These are phyloP conservation scores for Garra rufa DNA, from an alignment of 2,113 vertebrate species.

Conservation along the genomic window DNA sequence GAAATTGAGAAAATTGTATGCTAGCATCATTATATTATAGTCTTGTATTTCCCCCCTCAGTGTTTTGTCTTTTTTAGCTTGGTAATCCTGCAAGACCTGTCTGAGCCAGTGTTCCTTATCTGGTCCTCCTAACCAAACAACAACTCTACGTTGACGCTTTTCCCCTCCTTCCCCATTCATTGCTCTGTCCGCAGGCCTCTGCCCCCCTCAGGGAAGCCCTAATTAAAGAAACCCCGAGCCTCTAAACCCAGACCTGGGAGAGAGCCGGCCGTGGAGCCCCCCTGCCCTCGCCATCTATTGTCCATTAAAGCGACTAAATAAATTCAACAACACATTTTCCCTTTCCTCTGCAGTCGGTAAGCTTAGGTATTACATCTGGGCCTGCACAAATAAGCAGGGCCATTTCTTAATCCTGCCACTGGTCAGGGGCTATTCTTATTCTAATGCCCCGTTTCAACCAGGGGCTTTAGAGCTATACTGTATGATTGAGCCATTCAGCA, in stretches of 20 bases:
- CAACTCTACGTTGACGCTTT: constrained; percentile 65
- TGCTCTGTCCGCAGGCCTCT: constrained; percentile 71
- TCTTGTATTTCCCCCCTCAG: background rate
- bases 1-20: background rate
- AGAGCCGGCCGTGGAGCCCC: constrained; percentile 64
- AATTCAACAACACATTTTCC: constrained; percentile 77
- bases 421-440: constrained; percentile 66
- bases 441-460: constrained; percentile 56
- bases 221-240: constrained; percentile 83
- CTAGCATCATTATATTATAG: background rate
- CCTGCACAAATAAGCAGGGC: constrained; percentile 62
- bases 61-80: constrained; percentile 9
- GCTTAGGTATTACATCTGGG: constrained; percentile 73
- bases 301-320: constrained; percentile 69
- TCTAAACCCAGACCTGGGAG: constrained; percentile 74
- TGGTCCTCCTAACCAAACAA: constrained; percentile 78
- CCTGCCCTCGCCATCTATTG: constrained; percentile 61
- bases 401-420: constrained; percentile 73
- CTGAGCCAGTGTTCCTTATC: constrained; percentile 72
- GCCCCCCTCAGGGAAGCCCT: constrained; percentile 80
- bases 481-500: constrained; percentile 33
- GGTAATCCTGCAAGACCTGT: constrained; percentile 57
- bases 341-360: constrained; percentile 68
- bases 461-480: constrained; percentile 50
- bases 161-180: constrained; percentile 77